phyloP scores from a whole-genome alignment of 2,797 vertebrate genomes.

The Coluber constrictor region DNA sequence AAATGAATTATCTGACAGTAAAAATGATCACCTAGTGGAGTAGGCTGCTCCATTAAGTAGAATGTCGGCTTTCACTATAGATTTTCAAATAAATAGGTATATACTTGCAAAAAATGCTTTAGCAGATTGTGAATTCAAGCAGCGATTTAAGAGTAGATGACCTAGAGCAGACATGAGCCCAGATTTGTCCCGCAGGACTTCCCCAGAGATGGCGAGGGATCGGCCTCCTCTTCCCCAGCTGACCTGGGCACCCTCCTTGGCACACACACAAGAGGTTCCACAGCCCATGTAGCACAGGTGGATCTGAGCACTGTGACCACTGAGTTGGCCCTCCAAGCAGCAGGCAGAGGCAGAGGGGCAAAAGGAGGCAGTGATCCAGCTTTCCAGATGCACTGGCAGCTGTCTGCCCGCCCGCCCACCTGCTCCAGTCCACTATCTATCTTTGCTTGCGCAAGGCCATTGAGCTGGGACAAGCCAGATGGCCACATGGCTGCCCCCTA shows the following conservation, averaged over 20 bases:
- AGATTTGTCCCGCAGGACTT: neutral
- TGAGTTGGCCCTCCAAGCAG: neutral
- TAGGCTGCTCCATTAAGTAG: neutral
- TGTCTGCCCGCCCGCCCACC: neutral
- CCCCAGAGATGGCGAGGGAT: neutral
- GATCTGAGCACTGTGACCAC: accelerated
- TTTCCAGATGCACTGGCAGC: accelerated
- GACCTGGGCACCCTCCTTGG: neutral
- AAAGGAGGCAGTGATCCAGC: neutral
- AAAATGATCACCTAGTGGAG: neutral
- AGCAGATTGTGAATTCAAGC: neutral
- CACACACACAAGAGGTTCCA: neutral
- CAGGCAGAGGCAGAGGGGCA: neutral
- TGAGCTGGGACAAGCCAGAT: accelerated
- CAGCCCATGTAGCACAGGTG: neutral
- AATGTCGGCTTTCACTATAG: neutral
- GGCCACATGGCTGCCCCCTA: neutral
- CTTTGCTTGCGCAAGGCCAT: neutral
- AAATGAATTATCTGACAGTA: neutral
- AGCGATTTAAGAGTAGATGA: neutral
- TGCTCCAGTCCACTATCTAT: neutral
- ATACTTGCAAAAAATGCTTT: neutral
- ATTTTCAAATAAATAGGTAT: neutral
- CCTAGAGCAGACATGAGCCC: neutral
- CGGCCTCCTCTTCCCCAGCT: too few species aligned